Evolutionary conservation across 2,113 vertebrate genomes (phyloP).

Genomic region (Sylvia atricapilla): DNA sequence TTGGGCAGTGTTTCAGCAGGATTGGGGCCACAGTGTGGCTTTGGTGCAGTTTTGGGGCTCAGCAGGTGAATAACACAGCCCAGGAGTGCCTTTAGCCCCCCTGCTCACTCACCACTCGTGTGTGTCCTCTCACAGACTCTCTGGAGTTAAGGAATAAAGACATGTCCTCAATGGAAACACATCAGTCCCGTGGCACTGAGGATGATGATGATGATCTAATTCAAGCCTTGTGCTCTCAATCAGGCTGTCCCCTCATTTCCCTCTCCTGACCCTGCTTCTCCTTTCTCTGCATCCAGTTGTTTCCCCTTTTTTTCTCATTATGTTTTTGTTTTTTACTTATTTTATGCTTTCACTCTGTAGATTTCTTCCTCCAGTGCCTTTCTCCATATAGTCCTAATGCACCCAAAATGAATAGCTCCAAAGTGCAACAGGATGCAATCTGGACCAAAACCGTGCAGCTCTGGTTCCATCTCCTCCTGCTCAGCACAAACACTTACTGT

Average conservation of each 20-base stretch:
- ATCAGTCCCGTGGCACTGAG: background rate
- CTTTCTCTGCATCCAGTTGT: background rate
- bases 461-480: background rate
- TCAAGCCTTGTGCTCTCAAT: background rate
- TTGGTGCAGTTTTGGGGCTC: background rate
- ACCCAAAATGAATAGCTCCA: background rate
- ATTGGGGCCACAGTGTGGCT: background rate
- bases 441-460: background rate
- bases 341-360: background rate
- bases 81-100: background rate
- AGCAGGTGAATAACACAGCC: rapidly evolving
- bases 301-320: background rate
- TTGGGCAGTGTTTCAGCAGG: background rate
- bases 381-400: background rate
- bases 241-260: background rate
- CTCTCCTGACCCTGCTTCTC: background rate
- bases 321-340: background rate
- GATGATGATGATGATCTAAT: no score
- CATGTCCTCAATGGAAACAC: background rate
- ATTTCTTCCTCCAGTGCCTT: background rate
- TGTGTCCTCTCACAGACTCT: background rate
- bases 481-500: background rate
- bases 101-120: background rate
- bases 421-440: background rate
- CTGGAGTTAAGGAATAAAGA: background rate